These are phyloP conservation scores for Callosobruchus maculatus DNA, from an alignment of 2,888 invertebrate species.

Conservation along the genomic window DNA sequence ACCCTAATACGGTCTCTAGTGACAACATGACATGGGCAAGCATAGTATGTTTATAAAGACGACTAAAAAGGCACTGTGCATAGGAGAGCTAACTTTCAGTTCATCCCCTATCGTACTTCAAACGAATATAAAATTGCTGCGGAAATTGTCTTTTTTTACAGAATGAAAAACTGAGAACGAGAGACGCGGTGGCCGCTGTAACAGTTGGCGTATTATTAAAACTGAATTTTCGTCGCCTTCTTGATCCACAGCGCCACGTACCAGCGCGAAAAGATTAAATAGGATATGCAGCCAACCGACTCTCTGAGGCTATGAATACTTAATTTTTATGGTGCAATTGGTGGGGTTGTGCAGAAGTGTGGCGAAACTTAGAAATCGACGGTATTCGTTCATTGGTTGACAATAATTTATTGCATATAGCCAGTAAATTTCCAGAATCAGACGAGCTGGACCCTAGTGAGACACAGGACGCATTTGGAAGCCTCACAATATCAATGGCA, in stretches of 20 bases:
- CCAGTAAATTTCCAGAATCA: too few species aligned
- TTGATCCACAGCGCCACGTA: background rate
- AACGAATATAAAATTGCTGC: background rate
- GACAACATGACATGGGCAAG: too few species aligned
- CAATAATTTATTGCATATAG: too few species aligned
- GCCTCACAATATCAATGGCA: too few species aligned
- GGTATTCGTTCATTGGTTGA: background rate
- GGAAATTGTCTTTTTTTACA: constrained; percentile 1
- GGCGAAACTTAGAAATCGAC: background rate
- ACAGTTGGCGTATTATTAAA: background rate
- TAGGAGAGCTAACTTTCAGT: too few species aligned
- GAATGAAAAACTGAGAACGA: background rate
- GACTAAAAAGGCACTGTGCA: too few species aligned
- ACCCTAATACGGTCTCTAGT: too few species aligned
- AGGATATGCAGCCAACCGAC: constrained; percentile 16
- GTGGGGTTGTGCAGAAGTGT: constrained; percentile 14
- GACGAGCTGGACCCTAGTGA: too few species aligned
- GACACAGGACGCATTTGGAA: too few species aligned
- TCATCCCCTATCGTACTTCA: too few species aligned
- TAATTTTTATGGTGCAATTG: constrained; percentile 33
- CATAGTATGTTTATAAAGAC: too few species aligned
- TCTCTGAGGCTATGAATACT: constrained; percentile 28
- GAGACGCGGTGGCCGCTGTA: background rate
- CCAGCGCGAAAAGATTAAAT: constrained; percentile 10
- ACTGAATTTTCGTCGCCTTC: background rate